Percentiles rank a stretch among this genome's conserved stretches.
phyloP scores from a whole-genome alignment of 2,797 vertebrate genomes.

The Poeciliopsis gracilis region DNA sequence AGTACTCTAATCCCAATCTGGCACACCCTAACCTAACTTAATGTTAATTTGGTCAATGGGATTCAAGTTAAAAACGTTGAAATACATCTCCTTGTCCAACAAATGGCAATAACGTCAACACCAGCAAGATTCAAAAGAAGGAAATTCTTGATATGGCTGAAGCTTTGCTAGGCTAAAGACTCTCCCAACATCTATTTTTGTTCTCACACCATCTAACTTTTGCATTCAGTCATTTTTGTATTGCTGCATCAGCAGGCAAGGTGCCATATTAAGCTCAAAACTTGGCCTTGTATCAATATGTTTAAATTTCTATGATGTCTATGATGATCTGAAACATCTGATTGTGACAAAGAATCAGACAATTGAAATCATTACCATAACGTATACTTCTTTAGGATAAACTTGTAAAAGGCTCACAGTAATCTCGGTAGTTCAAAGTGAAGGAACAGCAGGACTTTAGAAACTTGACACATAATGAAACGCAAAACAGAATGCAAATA shows the following conservation, averaged over 20 bases:
- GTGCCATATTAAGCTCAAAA: not conserved
- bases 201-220: not conserved
- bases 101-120: not conserved
- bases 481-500: not conserved
- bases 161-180: not conserved
- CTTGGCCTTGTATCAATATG: not conserved
- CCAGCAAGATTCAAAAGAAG: not conserved
- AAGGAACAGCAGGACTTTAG: not conserved
- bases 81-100: not conserved
- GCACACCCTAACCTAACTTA: not conserved
- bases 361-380: no score
- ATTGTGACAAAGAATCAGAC: not conserved
- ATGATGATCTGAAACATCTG: not conserved
- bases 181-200: not conserved
- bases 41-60: not conserved
- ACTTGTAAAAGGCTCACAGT: not conserved
- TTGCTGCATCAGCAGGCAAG: no score
- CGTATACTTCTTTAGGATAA: not conserved
- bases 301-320: not conserved
- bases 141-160: not conserved
- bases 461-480: not conserved
- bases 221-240: not conserved
- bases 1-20: not conserved
- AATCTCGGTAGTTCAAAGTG: not conserved
- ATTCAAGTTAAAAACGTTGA: not conserved